Evolutionary conservation across 2,113 vertebrate species (phyloP), one percentile per base, ranked within the genome.

Genomic region (Scortum barcoo): DNA sequence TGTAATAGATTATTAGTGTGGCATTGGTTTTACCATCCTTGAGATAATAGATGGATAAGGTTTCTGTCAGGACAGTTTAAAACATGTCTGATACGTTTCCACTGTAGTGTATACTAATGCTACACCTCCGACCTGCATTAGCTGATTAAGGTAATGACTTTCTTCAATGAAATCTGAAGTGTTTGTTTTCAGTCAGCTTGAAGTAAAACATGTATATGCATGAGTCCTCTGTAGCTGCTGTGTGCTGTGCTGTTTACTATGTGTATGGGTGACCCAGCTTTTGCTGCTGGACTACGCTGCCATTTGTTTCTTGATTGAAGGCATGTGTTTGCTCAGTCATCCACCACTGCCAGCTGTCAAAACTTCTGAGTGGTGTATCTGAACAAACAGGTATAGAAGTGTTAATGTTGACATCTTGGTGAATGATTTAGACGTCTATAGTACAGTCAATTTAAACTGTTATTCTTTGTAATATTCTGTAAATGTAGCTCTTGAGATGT

Each of bases 101-200:
- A 16, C 22, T 24, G 12, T 36, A 72, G 33, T 86, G 77, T 86
- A 66, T 70, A 48, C 77, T 86, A 80, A 89, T 87, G 77, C 61
- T 78, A 42, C 78, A 88, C 86, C 86, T 86, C 22, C 88, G 85
- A 89, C 82, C 73, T 80, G 72, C 80, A 80, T 90, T 73, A 84
- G 68, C 75, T 82, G 46, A 87, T 87, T 38, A 71, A 53, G 57
- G 44, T 72, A 60, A 78, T 82, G 71, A 82, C 72, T 80, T 90
- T 75, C 71, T 77, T 60, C 82, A 75, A 53, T 84, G 68, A 86
- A 84, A 71, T 87, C 77, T 79, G 86, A 86, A 85, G 83, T 88
- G 90, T 86, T 85, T 69, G 60, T 83, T 86, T 89, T 83, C 83
- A 72, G 69, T 89, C 73, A 71, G 80, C 85, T 84, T 85, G 76